phyloP scores from a whole-genome alignment of 2,113 vertebrate genomes.

The Neodontobutis hainanensis region DNA sequence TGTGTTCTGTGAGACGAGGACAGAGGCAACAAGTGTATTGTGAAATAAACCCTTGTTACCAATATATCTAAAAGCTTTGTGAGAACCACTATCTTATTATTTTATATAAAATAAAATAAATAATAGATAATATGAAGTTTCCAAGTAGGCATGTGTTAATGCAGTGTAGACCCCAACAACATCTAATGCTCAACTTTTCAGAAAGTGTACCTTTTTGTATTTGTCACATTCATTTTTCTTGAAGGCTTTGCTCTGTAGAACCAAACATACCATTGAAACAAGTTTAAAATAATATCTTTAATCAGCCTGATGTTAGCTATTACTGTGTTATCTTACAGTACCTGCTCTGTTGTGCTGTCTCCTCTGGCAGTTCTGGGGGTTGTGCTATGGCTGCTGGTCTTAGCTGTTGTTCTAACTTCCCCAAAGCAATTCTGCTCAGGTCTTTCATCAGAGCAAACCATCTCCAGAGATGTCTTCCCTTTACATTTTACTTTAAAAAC shows the following conservation, averaged over 20 bases:
- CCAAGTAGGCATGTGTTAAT: too few species aligned
- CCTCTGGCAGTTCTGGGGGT: conserved; percentile 6
- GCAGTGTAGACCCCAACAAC: too few species aligned
- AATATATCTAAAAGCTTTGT: too few species aligned
- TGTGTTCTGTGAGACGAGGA: conserved; percentile 55
- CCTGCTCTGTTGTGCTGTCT: conserved; percentile 45
- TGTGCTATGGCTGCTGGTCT: conserved; percentile 24
- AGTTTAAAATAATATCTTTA: neutral
- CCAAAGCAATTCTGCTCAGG: conserved; percentile 27
- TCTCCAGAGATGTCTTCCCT: conserved; percentile 81
- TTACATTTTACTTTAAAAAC: conserved; percentile 52
- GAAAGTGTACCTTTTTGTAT: conserved; percentile 50
- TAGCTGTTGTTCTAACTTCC: conserved; percentile 39
- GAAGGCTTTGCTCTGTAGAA: conserved; percentile 12
- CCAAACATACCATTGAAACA: neutral
- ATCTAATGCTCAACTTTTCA: too few species aligned
- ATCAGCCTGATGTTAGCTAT: neutral
- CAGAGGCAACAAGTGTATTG: neutral
- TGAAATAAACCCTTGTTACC: neutral
- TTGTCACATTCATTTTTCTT: conserved; percentile 43
- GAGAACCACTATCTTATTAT: too few species aligned
- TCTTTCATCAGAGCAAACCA: conserved; percentile 73
- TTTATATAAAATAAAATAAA: neutral
- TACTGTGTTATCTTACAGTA: neutral
- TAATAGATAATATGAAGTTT: neutral